Evolutionary conservation across 2,113 vertebrate species (phyloP).

Genomic region (Chloroceryle aenea): DNA sequence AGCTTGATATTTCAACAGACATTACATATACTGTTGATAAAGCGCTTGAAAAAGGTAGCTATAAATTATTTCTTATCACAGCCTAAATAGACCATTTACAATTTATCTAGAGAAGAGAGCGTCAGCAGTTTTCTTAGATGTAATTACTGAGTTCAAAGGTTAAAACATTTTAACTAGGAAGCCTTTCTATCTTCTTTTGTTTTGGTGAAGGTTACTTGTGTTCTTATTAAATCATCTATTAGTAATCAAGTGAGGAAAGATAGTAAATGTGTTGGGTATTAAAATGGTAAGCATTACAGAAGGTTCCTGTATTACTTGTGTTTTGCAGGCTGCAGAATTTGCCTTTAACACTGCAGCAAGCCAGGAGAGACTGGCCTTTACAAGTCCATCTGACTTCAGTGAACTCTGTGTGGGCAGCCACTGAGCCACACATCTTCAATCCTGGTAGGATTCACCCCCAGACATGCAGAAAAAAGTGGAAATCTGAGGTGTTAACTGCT

Average conservation of each 20-base stretch:
- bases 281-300: neutral
- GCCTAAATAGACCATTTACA: neutral
- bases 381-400: neutral
- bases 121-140: neutral
- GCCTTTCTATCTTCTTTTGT: neutral
- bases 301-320: neutral
- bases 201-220: neutral
- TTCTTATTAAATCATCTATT: neutral
- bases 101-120: neutral
- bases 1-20: neutral
- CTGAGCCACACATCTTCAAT: neutral
- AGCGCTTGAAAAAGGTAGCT: neutral
- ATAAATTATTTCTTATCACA: neutral
- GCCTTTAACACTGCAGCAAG: neutral
- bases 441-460: neutral
- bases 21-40: neutral
- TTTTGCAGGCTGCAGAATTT: neutral
- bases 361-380: fast-evolving
- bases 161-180: neutral
- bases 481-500: neutral
- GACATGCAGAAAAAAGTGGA: neutral
- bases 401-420: neutral
- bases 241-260: neutral
- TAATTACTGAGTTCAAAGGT: neutral
- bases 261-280: neutral